Evolutionary conservation across 2,888 invertebrate species (phyloP).

Genomic region (Parnassius apollo): DNA sequence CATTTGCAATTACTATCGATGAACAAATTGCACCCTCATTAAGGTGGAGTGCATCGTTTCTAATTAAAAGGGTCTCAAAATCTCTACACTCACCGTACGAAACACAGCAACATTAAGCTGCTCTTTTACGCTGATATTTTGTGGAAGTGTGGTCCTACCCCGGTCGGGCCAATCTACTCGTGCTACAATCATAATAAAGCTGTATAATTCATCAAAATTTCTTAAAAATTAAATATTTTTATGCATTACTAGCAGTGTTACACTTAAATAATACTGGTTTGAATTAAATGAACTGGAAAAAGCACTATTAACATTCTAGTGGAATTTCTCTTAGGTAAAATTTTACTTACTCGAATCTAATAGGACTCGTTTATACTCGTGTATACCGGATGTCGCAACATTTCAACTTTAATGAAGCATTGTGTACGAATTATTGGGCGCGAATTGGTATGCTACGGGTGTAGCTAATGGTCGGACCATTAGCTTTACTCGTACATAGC

Average conservation of each 20-base stretch:
- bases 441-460: constrained; percentile 29
- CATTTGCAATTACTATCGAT: too few species aligned
- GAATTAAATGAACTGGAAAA: constrained; percentile 19
- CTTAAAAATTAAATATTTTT: neutral
- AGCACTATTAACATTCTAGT: constrained; percentile 35
- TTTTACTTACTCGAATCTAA: constrained; percentile 25
- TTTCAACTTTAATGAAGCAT: constrained; percentile 56
- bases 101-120: too few species aligned
- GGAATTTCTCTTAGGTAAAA: constrained; percentile 33
- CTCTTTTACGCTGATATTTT: too few species aligned
- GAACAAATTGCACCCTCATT: too few species aligned
- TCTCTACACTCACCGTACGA: too few species aligned
- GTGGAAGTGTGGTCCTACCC: too few species aligned
- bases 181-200: too few species aligned
- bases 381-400: constrained; percentile 33
- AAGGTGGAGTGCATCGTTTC: too few species aligned
- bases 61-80: too few species aligned
- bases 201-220: neutral
- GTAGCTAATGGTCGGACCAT: constrained; percentile 28
- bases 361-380: constrained; percentile 19
- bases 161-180: too few species aligned
- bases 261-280: constrained; percentile 11
- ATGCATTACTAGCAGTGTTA: constrained; percentile 7
- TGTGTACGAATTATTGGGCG: constrained; percentile 40
- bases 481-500: too few species aligned